Conservation (phyloP, 2,797 vertebrate species). For the Antrozous pallidus region DNA sequence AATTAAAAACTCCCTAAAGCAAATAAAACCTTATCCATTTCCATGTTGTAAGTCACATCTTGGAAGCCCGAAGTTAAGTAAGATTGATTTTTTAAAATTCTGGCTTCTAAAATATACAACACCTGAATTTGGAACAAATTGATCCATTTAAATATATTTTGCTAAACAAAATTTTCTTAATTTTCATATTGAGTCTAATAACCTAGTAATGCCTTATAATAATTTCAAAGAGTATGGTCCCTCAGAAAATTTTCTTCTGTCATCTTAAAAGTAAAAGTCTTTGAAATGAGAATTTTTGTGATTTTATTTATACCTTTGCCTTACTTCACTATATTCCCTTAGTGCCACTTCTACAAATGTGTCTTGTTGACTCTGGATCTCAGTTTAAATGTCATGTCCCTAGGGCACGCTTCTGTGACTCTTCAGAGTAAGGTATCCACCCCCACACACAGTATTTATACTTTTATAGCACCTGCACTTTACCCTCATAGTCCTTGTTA, state of each 20-base stretch:
- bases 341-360: neutral
- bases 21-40: constrained; percentile 43
- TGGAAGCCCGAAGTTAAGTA: neutral
- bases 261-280: constrained; percentile 2
- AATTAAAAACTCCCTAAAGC: constrained; percentile 15
- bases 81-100: neutral
- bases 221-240: neutral
- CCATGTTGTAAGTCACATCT: neutral
- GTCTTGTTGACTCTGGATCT: neutral
- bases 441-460: neutral
- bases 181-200: neutral
- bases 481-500: neutral
- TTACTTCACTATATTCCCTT: neutral
- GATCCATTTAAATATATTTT: neutral
- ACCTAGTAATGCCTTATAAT: neutral
- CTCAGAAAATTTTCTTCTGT: neutral
- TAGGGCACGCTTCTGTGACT: neutral
- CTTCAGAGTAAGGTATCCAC: neutral
- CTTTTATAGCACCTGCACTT: neutral
- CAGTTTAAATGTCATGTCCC: neutral
- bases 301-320: constrained; percentile 13
- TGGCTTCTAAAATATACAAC: neutral
- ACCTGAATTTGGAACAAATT: neutral
- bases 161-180: neutral
- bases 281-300: neutral